These are phyloP conservation scores for Lepus americanus DNA, from an alignment of 2,113 vertebrate genomes.

Conservation along the genomic window DNA sequence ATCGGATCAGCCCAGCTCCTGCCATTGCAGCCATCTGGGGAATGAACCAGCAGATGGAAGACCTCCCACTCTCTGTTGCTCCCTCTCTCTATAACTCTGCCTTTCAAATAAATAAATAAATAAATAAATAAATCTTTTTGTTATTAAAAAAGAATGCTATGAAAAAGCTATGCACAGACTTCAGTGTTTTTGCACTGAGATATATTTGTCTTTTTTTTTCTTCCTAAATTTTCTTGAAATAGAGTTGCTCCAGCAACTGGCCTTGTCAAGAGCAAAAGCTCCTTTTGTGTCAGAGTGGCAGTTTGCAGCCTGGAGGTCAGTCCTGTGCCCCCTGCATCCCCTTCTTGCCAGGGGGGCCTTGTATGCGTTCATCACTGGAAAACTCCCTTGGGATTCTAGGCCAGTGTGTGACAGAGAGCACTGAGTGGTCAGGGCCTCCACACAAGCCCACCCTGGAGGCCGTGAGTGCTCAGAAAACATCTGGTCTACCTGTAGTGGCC, in stretches of 20 bases:
- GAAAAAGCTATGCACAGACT: too few relatives aligned
- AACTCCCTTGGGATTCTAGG: neutral
- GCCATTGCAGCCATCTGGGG: too few relatives aligned
- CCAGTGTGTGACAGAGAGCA: neutral
- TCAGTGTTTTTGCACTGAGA: too few relatives aligned
- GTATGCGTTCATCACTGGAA: neutral
- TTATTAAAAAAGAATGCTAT: too few relatives aligned
- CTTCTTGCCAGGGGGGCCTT: neutral
- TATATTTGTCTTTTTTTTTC: too few relatives aligned
- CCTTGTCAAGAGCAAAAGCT: neutral
- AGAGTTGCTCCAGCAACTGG: neutral
- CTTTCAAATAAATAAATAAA: too few relatives aligned
- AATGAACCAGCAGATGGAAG: too few relatives aligned
- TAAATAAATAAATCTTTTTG: too few relatives aligned
- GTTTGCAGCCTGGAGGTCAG: neutral
- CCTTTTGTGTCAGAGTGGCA: neutral
- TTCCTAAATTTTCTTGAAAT: too few relatives aligned
- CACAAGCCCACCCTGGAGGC: neutral
- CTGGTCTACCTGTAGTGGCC: neutral
- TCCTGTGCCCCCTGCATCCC: neutral
- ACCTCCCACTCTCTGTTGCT: too few relatives aligned
- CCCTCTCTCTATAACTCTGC: too few relatives aligned
- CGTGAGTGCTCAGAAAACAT: neutral
- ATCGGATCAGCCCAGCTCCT: too few relatives aligned
- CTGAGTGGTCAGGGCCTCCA: neutral